phyloP scores from a whole-genome alignment of 2,113 vertebrate genomes.

The Ancistrus triradiatus region DNA sequence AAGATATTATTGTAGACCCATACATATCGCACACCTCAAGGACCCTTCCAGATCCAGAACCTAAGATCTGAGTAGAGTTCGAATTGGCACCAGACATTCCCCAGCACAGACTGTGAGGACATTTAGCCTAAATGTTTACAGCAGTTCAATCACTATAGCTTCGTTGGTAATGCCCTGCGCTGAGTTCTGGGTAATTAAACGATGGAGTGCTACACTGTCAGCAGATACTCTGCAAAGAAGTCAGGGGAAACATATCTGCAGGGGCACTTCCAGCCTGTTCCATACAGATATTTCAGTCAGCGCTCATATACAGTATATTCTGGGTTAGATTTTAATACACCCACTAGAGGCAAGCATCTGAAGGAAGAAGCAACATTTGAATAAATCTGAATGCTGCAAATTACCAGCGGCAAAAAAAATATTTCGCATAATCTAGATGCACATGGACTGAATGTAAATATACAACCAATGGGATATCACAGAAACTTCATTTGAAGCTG shows the following conservation, averaged over 20 bases:
- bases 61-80: too few relatives aligned
- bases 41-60: too few relatives aligned
- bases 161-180: background rate
- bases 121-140: background rate
- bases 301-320: background rate
- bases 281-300: background rate
- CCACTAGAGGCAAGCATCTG: background rate
- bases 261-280: background rate
- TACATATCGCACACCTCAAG: too few relatives aligned
- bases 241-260: background rate
- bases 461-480: background rate
- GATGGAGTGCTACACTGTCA: background rate
- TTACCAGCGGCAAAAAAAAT: background rate
- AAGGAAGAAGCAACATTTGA: background rate
- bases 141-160: background rate
- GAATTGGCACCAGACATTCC: too few relatives aligned
- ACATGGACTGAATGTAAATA: background rate
- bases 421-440: background rate
- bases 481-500: background rate
- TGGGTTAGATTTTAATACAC: background rate
- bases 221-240: background rate
- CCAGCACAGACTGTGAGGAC: too few relatives aligned
- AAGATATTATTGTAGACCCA: too few relatives aligned
- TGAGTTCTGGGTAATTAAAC: constrained; percentile 37
- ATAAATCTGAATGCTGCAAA: background rate